These are phyloP conservation scores for Synergus umbraculus DNA, from an alignment of 2,888 invertebrate genomes.

Conservation along the genomic window DNA sequence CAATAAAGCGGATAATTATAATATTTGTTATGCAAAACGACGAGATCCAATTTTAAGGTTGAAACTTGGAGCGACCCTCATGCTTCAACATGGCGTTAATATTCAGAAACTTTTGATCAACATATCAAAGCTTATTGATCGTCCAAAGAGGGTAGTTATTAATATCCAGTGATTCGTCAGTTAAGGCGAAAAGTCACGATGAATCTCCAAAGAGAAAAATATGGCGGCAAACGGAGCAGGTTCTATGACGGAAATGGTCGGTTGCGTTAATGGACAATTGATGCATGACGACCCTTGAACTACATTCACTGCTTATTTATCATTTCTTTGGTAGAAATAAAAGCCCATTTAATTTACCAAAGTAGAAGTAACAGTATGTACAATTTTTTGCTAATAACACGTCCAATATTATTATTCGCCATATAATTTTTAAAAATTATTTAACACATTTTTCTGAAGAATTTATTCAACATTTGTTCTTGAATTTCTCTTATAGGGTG, in stretches of 20 bases:
- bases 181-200: conserved; percentile 1
- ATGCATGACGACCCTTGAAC: neutral
- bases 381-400: too few species aligned
- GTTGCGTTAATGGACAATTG: neutral
- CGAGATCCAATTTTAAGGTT: too few species aligned
- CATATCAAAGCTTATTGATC: neutral
- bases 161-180: neutral
- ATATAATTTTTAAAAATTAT: too few species aligned
- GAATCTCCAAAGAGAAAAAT: neutral
- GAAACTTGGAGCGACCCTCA: neutral
- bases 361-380: neutral
- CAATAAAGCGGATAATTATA: too few species aligned
- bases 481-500: too few species aligned
- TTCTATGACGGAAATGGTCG: neutral
- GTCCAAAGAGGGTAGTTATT: neutral
- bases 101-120: neutral
- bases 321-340: neutral
- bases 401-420: too few species aligned
- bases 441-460: too few species aligned
- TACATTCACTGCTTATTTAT: neutral
- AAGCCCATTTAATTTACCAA: neutral
- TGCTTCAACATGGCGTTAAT: neutral
- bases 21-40: too few species aligned
- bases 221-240: neutral
- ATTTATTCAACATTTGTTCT: too few species aligned